Evolutionary conservation across 64 coral and sea anemone species (phyloP).

Genomic region (Trachythela sp.): DNA sequence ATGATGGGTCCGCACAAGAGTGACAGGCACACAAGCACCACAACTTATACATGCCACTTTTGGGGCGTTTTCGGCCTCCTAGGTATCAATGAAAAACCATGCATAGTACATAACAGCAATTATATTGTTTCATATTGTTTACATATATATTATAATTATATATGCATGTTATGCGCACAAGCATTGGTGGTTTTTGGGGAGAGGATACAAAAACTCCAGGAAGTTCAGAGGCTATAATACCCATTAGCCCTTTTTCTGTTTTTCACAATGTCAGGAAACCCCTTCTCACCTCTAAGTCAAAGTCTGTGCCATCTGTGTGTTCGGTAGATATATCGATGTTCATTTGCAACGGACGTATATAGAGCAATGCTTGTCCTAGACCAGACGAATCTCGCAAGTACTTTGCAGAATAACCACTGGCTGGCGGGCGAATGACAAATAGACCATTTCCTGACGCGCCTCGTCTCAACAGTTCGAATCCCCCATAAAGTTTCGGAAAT

Average conservation of each 20-base stretch:
- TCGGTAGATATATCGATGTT: slow-evolving; percentile 22
- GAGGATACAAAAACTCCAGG: not conserved
- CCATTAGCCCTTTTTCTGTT: not conserved
- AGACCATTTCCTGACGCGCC: slow-evolving; percentile 19
- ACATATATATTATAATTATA: no score
- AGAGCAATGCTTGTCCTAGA: slow-evolving; percentile 19
- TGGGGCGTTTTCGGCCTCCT: slow-evolving; percentile 23
- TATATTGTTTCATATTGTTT: no score
- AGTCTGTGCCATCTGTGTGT: slow-evolving; percentile 13
- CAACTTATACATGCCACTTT: slow-evolving; percentile 30
- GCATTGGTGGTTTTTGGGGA: no score
- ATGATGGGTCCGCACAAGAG: slow-evolving; percentile 4
- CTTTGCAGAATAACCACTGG: slow-evolving; percentile 17
- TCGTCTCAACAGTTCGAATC: slow-evolving; percentile 22
- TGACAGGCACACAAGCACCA: slow-evolving; percentile 20
- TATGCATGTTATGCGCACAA: no score
- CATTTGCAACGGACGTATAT: slow-evolving; percentile 19
- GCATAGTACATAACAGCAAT: not conserved
- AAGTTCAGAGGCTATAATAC: not conserved
- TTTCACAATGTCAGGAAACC: not conserved
- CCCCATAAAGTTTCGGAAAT: slow-evolving; percentile 15
- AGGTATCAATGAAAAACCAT: slow-evolving; percentile 16
- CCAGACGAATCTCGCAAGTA: slow-evolving; percentile 14
- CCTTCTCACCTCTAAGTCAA: slow-evolving; percentile 31
- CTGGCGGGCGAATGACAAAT: slow-evolving; percentile 14